Evolutionary conservation across 2,113 vertebrate species (phyloP).

Genomic region (Anoura caudifer): DNA sequence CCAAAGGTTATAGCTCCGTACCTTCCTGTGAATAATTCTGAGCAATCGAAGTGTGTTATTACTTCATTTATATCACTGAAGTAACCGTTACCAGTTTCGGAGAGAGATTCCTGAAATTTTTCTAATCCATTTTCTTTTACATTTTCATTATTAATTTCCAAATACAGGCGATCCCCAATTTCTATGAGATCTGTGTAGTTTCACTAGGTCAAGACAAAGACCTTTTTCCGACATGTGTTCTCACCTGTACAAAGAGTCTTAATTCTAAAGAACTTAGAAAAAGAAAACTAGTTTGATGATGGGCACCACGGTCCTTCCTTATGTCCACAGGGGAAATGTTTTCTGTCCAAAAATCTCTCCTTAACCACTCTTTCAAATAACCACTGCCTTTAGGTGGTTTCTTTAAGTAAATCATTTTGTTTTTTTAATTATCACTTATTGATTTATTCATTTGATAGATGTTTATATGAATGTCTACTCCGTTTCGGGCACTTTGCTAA

Average conservation of each 20-base stretch:
- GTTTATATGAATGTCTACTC: background rate
- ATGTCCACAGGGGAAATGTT: background rate
- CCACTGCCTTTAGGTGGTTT: background rate
- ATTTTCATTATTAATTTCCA: background rate
- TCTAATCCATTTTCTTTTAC: background rate
- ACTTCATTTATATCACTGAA: background rate
- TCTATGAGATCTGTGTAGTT: background rate
- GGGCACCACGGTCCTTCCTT: background rate
- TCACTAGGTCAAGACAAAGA: background rate
- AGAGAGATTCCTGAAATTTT: background rate
- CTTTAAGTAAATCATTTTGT: background rate
- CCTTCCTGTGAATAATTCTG: background rate
- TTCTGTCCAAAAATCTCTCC: background rate
- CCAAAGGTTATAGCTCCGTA: background rate
- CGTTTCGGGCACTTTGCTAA: background rate
- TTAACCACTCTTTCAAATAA: background rate
- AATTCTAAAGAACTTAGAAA: background rate
- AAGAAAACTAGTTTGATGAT: background rate
- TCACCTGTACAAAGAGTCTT: background rate
- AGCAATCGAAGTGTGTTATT: background rate
- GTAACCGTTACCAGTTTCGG: background rate
- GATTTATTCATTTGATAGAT: background rate
- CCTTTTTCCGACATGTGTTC: background rate
- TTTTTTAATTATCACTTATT: background rate
- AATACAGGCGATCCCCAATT: background rate